A percentile compares a stretch with the other conserved stretches of the same genome.
Evolutionary conservation across 2,888 invertebrate species (phyloP).

Genomic region (Cheilosia scutellata): DNA sequence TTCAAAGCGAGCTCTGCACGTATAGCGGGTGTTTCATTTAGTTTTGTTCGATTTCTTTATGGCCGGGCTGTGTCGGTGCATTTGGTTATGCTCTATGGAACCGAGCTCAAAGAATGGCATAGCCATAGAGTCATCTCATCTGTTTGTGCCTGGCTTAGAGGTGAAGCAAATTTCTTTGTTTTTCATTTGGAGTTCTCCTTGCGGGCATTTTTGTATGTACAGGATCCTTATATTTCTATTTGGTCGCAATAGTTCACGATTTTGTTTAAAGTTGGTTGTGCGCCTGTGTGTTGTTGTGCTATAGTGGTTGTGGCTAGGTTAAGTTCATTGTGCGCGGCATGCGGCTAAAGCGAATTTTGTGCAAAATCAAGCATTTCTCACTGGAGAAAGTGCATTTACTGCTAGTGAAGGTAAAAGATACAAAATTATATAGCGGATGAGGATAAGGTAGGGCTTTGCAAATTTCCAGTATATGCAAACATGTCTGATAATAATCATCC

Average conservation of each 20-base stretch:
- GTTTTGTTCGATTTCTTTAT: conserved; percentile 55
- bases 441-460: conserved; percentile 42
- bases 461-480: conserved; percentile 36
- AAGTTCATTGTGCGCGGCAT: conserved; percentile 72
- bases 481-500: conserved; percentile 58
- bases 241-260: conserved; percentile 73
- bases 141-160: conserved; percentile 14
- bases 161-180: conserved; percentile 26
- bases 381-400: conserved; percentile 70
- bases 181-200: conserved; percentile 32
- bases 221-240: conserved; percentile 66
- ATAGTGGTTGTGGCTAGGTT: conserved; percentile 59
- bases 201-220: conserved; percentile 33
- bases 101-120: conserved; percentile 33
- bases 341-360: conserved; percentile 32
- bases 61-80: conserved; percentile 33
- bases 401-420: conserved; percentile 66
- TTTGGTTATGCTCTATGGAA: conserved; percentile 42
- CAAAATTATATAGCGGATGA: conserved; percentile 60
- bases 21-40: conserved; percentile 60
- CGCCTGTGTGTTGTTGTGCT: conserved; percentile 13
- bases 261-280: conserved; percentile 62
- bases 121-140: conserved; percentile 26
- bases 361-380: conserved; percentile 35
- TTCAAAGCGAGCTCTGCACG: conserved; percentile 57